phyloP scores from a whole-genome alignment of 1,140 invertebrate genomes.

The Drosophila eugracilis region DNA sequence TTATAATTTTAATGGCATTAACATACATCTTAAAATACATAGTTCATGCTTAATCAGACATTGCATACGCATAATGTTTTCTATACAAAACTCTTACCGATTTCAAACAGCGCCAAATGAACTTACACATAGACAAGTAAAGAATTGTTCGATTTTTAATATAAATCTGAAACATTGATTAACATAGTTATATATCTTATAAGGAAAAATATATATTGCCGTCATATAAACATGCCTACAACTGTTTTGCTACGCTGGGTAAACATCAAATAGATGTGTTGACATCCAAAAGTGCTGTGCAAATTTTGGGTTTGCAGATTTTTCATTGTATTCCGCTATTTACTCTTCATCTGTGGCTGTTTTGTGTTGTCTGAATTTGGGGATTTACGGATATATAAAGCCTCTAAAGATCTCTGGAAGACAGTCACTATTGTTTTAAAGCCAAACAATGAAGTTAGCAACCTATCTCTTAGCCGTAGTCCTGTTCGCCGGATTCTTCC shows the following conservation, averaged over 20 bases:
- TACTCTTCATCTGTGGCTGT: slow-evolving; percentile 5
- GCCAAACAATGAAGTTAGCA: slow-evolving; percentile 26
- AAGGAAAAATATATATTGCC: slow-evolving; percentile 44
- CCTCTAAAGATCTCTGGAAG: background rate
- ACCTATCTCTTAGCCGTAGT: slow-evolving; percentile 34
- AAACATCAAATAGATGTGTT: slow-evolving; percentile 3
- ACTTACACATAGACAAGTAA: slow-evolving; percentile 65
- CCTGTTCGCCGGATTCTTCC: slow-evolving; percentile 20
- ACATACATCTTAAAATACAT: slow-evolving; percentile 17
- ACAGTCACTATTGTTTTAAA: slow-evolving; percentile 4
- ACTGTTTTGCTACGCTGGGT: slow-evolving; percentile 11
- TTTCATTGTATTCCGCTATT: slow-evolving; percentile 17
- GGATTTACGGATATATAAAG: slow-evolving; percentile 17
- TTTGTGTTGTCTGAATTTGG: slow-evolving; percentile 3
- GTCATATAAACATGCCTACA: slow-evolving; percentile 33
- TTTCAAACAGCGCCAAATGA: slow-evolving; percentile 77
- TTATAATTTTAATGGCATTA: slow-evolving; percentile 24
- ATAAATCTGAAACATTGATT: slow-evolving; percentile 49
- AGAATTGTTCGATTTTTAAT: slow-evolving; percentile 69
- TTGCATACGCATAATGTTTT: slow-evolving; percentile 48
- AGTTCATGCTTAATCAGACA: slow-evolving; percentile 34
- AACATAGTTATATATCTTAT: slow-evolving; percentile 44
- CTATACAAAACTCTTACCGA: slow-evolving; percentile 64
- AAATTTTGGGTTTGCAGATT: slow-evolving; percentile 24
- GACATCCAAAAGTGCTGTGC: slow-evolving; percentile 7